Evolutionary conservation across 2,888 invertebrate genomes (phyloP).

Genomic region (Leptopilina drosophilae): DNA sequence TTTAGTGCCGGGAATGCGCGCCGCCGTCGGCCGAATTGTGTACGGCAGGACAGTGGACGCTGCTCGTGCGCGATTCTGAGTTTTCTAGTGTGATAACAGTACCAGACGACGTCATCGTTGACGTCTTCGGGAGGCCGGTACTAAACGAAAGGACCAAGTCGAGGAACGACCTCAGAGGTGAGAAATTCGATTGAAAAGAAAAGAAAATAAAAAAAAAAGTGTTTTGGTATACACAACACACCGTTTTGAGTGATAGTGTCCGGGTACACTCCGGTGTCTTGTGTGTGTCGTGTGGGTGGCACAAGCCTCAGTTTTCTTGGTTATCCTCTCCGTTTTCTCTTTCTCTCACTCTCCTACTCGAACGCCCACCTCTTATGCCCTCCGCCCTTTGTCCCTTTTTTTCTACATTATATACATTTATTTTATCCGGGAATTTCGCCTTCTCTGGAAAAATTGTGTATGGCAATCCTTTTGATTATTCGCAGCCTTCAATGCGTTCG

Average conservation of each 20-base stretch:
- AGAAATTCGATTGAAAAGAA: slow-evolving; percentile 53
- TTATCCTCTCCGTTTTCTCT: slow-evolving; percentile 47
- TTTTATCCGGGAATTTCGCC: neutral
- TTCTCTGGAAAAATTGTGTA: neutral
- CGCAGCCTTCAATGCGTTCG: neutral
- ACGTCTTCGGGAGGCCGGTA: slow-evolving; percentile 37
- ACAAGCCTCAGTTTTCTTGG: slow-evolving; percentile 48
- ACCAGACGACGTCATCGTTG: slow-evolving; percentile 30
- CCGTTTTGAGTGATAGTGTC: slow-evolving; percentile 21
- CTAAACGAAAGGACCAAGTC: slow-evolving; percentile 29
- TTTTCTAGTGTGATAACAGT: slow-evolving; percentile 37
- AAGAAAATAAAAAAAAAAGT: neutral
- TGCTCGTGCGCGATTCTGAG: slow-evolving; percentile 50
- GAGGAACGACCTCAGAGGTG: slow-evolving; percentile 33
- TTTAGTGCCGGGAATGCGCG: slow-evolving; percentile 75
- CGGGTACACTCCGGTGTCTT: slow-evolving; percentile 29
- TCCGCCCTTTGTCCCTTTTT: slow-evolving; percentile 19
- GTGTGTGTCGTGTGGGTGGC: slow-evolving; percentile 49
- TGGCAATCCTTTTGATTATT: slow-evolving; percentile 2
- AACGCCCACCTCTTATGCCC: slow-evolving; percentile 31
- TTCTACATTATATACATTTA: neutral
- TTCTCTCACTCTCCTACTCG: slow-evolving; percentile 46
- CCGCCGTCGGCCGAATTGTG: slow-evolving; percentile 66
- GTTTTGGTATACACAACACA: slow-evolving; percentile 42
- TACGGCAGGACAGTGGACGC: slow-evolving; percentile 58